These are phyloP conservation scores for Periparus ater DNA, from an alignment of 2,797 vertebrate genomes.

Conservation along the genomic window DNA sequence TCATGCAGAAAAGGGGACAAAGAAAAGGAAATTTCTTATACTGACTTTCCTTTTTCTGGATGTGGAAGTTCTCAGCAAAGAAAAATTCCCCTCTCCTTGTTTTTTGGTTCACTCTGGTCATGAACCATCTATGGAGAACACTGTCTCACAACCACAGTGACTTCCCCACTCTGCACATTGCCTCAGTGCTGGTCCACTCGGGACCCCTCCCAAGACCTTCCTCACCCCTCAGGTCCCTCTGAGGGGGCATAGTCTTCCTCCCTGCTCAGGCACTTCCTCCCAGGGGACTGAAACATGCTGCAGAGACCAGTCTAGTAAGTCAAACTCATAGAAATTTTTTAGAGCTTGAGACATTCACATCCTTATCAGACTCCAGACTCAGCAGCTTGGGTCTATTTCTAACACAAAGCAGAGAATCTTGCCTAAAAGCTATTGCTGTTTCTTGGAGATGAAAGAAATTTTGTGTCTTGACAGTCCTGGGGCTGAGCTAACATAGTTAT, in stretches of 20 bases:
- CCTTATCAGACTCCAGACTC: constrained; percentile 9
- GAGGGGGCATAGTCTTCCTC: background rate
- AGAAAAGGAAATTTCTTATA: background rate
- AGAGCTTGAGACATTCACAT: background rate
- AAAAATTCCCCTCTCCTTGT: background rate
- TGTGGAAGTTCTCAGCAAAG: background rate
- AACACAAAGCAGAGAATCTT: constrained; percentile 5
- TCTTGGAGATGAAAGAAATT: constrained; percentile 35
- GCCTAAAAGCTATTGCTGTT: constrained; percentile 34
- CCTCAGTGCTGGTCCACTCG: background rate
- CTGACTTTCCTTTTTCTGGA: background rate
- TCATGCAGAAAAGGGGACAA: background rate
- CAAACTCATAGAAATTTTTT: background rate
- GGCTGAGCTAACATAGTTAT: constrained; percentile 12
- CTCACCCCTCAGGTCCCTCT: background rate
- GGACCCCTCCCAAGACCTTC: background rate
- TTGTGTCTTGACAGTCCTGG: constrained; percentile 14
- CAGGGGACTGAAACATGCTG: background rate
- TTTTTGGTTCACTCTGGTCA: background rate
- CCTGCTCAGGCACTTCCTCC: background rate
- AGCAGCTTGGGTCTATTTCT: constrained; percentile 9
- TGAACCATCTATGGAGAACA: background rate
- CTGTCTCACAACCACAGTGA: background rate
- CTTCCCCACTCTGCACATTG: background rate
- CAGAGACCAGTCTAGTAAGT: background rate